phyloP scores from a whole-genome alignment of 1,140 invertebrate genomes.

The Pinna nobilis region DNA sequence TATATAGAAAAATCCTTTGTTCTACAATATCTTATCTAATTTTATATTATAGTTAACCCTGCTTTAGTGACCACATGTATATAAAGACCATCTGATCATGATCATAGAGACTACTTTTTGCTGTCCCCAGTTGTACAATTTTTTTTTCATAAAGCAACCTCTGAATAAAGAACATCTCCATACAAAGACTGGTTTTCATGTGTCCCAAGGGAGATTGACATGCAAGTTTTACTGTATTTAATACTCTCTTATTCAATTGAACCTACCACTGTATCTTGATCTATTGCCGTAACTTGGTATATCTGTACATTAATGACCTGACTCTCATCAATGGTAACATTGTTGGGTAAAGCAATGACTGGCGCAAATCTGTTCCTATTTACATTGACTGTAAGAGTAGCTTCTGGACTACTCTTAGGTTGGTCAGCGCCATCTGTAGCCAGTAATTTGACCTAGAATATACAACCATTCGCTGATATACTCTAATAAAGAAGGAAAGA shows the following conservation, averaged over 20 bases:
- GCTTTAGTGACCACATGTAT: too few species aligned
- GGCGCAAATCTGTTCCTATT: constrained; percentile 55
- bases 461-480: background rate
- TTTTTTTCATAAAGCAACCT: too few species aligned
- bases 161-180: too few species aligned
- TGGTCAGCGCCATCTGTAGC: constrained; percentile 50
- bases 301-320: constrained; percentile 6
- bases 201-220: too few species aligned
- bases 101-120: too few species aligned
- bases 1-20: too few species aligned
- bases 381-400: constrained; percentile 58
- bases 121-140: too few species aligned
- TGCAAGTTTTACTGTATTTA: background rate
- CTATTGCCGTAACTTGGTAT: constrained; percentile 39
- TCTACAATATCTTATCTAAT: too few species aligned
- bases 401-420: constrained; percentile 35
- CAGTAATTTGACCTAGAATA: constrained; percentile 47
- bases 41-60: too few species aligned
- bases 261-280: constrained; percentile 51
- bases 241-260: too few species aligned
- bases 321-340: constrained; percentile 32
- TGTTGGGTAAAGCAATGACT: constrained; percentile 50
- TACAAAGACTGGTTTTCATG: too few species aligned
- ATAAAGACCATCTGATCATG: too few species aligned
- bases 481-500: background rate